phyloP scores from a whole-genome alignment of 2,888 invertebrate species.

The Drosophila ezoana region DNA sequence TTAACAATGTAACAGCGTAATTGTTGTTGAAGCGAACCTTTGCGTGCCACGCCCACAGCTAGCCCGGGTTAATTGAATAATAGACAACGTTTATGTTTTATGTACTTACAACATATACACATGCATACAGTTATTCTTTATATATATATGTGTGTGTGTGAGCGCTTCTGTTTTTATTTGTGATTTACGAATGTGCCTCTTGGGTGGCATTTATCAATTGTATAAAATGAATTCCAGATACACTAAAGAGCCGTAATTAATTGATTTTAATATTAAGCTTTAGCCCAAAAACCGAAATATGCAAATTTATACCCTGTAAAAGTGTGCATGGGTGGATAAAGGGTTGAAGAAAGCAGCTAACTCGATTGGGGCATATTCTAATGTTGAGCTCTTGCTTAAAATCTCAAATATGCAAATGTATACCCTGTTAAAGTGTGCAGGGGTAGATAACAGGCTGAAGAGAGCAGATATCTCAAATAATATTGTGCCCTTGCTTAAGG shows the following conservation, averaged over 20 bases:
- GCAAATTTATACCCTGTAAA: slow-evolving; percentile 1
- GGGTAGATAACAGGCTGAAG: background rate
- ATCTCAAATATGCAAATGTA: too few relatives aligned
- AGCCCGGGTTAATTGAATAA: slow-evolving; percentile 70
- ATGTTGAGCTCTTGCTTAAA: too few relatives aligned
- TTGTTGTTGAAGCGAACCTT: slow-evolving; percentile 60
- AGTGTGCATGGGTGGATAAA: background rate
- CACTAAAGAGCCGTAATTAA: background rate
- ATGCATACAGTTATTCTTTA: slow-evolving; percentile 2
- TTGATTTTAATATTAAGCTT: too few relatives aligned
- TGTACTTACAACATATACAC: slow-evolving; percentile 34
- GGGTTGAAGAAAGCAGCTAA: too few relatives aligned
- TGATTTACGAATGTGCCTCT: slow-evolving; percentile 56
- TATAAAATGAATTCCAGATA: background rate
- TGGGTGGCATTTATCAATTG: slow-evolving; percentile 11
- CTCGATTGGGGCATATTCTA: too few relatives aligned
- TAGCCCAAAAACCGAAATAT: too few relatives aligned
- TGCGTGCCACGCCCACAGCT: slow-evolving; percentile 51
- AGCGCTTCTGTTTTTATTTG: slow-evolving; percentile 33
- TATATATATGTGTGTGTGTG: slow-evolving; percentile 12
- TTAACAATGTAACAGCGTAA: slow-evolving; percentile 65
- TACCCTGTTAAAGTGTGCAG: background rate
- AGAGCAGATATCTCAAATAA: too few relatives aligned
- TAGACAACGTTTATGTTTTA: slow-evolving; percentile 73
- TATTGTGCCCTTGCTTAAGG: too few relatives aligned